Evolutionary conservation across 2,113 vertebrate genomes (phyloP), one percentile per base, ranked within the genome.

Genomic region (Serilophus lunatus): DNA sequence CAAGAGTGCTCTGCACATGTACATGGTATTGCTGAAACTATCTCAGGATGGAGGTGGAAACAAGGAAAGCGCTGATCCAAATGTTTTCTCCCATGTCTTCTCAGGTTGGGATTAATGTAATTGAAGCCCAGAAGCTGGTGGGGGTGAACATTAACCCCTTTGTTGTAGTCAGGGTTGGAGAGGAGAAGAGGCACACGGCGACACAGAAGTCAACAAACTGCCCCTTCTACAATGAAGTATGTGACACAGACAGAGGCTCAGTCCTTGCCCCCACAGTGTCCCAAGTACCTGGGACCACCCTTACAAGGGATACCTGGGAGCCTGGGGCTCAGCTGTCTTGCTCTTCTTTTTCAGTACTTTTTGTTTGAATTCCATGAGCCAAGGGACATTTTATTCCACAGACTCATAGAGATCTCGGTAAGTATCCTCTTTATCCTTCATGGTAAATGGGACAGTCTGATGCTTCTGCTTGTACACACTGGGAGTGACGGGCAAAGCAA

Each of bases 61-160:
- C 1, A 2, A 54, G 29, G 12, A 44, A 13, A 60, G 6, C 29
- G 36, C 68, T 82, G 40, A 44, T 50, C 56, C 3, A 3, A 50
- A 68, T 36, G 25, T 61, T 79, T 89, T 91, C 35, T 80, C 12
- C 18, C 11, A 1, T 24, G 16, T 91, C 74, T 93, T 78, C 47
- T 60, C 74, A 99, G 99, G 97, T 99, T 66, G 99, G 98, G 28
- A 97, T 99, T 74, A 99, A 98, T 26, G 97, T 99, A 61, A 97
- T 99, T 17, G 98, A 99, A 97, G 99, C 99, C 14, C 99, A 99
- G 98, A 99, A 99, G 69, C 96, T 99, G 81, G 98, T 98, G 9
- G 99, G 99, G 20, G 98, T 99, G 76, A 99, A 99, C 97, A 99
- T 99, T 91, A 99, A 98, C 85, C 99, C 99, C 9, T 99, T 98